phyloP scores from a whole-genome alignment of 2,113 vertebrate species.

The Numida meleagris region DNA sequence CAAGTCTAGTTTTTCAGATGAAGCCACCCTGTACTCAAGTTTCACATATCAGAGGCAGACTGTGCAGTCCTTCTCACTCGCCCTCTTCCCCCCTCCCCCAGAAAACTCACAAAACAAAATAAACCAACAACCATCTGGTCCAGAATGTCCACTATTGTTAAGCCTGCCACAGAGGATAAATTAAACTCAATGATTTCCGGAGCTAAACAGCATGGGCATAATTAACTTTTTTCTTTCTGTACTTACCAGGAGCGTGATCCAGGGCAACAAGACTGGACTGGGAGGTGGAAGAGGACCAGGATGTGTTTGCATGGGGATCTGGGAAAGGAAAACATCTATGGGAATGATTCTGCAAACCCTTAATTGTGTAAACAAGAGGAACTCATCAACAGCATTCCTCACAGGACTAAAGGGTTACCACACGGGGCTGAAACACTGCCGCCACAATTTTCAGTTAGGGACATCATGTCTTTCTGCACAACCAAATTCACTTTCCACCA shows the following conservation, averaged over 20 bases:
- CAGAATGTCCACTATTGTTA: not conserved
- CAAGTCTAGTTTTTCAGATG: not conserved
- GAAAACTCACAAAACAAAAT: not conserved
- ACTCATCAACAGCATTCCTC: not conserved
- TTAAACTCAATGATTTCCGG: not conserved
- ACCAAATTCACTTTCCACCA: not conserved
- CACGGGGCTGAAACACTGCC: not conserved
- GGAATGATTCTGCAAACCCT: conserved; percentile 62
- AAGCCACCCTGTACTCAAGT: not conserved
- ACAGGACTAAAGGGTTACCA: not conserved
- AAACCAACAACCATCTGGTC: not conserved
- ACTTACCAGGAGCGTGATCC: conserved; percentile 73
- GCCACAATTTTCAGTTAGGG: not conserved
- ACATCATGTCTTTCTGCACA: not conserved
- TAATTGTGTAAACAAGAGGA: not conserved
- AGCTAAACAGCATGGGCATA: conserved; percentile 14
- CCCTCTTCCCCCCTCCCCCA: too few species aligned
- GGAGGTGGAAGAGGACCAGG: conserved; percentile 73
- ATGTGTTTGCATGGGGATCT: conserved; percentile 73
- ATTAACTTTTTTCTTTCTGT: conserved; percentile 42
- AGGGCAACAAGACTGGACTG: conserved; percentile 74
- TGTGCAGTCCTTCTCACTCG: not conserved
- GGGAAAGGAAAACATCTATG: conserved; percentile 68
- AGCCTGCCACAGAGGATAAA: conserved; percentile 8
- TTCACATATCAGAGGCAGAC: not conserved